These are phyloP conservation scores for Sceloporus undulatus DNA, from an alignment of 2,113 vertebrate genomes.

Conservation along the genomic window DNA sequence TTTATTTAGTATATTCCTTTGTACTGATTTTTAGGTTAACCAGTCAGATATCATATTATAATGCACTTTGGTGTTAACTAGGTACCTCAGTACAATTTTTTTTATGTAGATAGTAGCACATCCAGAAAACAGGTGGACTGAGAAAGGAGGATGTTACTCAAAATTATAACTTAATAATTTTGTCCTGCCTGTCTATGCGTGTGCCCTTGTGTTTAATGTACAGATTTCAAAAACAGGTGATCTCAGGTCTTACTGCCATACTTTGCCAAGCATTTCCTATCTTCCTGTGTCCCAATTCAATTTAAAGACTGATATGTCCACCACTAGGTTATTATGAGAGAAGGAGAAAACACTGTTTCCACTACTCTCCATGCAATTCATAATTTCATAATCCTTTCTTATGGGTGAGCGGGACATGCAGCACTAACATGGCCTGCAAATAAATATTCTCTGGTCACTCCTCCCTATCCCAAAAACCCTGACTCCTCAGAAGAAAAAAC, in stretches of 20 bases:
- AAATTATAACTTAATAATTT: neutral
- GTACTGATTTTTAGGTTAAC: neutral
- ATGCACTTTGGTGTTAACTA: neutral
- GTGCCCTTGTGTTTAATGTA: neutral
- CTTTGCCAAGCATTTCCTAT: neutral
- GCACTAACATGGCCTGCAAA: no score
- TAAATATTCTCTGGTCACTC: no score
- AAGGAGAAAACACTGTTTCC: neutral
- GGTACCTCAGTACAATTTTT: neutral
- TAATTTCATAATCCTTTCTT: neutral
- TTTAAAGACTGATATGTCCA: neutral
- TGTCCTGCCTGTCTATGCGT: neutral
- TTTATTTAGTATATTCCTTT: no score
- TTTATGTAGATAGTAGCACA: no score
- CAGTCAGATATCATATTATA: slow-evolving; percentile 3
- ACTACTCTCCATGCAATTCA: neutral
- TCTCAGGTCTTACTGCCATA: neutral
- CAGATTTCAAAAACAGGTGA: neutral
- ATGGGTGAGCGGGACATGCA: no score
- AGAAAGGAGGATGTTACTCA: no score
- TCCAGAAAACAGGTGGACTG: neutral
- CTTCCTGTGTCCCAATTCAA: neutral
- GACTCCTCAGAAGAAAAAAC: no score
- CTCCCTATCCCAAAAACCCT: no score
- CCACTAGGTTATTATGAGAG: neutral